Evolutionary conservation across 2,113 vertebrate genomes (phyloP).

Genomic region (Propithecus coquereli): DNA sequence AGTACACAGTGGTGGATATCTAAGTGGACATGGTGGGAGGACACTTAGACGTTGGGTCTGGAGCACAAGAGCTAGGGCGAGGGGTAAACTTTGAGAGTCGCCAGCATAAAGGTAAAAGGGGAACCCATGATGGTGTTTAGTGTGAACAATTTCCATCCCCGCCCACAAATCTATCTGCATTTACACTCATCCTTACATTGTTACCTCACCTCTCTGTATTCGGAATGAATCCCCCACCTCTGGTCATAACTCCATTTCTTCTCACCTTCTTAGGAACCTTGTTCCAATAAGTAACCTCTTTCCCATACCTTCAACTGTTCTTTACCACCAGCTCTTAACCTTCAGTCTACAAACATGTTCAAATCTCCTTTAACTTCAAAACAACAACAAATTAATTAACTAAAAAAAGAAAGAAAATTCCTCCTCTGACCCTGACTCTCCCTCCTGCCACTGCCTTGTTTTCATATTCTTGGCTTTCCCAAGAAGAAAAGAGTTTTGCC

Average conservation of each 20-base stretch:
- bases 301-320: neutral
- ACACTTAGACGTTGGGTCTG: neutral
- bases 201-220: neutral
- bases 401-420: neutral
- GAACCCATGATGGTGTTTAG: neutral
- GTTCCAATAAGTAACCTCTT: neutral
- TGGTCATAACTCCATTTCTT: neutral
- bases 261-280: neutral
- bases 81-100: neutral
- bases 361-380: slow-evolving; percentile 1
- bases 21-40: neutral
- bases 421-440: neutral
- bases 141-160: neutral
- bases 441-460: neutral
- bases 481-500: neutral
- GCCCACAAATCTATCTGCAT: neutral
- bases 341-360: neutral
- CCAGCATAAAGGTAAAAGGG: neutral
- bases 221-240: neutral
- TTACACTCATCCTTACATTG: neutral
- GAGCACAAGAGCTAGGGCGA: neutral
- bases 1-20: neutral
- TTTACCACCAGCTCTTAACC: neutral
- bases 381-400: slow-evolving; percentile 20
- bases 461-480: neutral